phyloP scores from a whole-genome alignment of 2,113 vertebrate genomes.

The Mustelus asterias region DNA sequence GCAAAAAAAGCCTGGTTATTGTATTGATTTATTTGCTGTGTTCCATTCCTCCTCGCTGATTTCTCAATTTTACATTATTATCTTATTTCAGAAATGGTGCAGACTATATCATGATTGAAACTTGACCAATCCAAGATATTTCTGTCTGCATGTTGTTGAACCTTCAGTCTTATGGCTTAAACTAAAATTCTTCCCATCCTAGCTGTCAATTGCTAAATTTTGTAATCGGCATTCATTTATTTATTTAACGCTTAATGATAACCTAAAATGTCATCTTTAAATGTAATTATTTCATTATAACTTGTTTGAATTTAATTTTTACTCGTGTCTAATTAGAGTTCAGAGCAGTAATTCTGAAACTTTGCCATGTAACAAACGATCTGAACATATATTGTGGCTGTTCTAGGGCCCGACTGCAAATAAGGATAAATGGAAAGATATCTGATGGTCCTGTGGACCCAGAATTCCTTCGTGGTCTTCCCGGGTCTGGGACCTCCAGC shows the following conservation, averaged over 20 bases:
- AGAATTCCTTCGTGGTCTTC: not conserved
- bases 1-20: not conserved
- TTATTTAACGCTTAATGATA: not conserved
- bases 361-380: not conserved
- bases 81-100: conserved; percentile 10
- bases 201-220: not conserved
- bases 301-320: not conserved
- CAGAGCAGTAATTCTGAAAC: not conserved
- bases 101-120: not conserved
- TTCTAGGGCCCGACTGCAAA: not conserved
- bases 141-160: not conserved
- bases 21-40: not conserved
- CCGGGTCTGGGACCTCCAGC: not conserved
- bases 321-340: not conserved
- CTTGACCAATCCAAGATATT: not conserved
- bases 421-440: not conserved
- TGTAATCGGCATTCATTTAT: not conserved
- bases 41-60: not conserved
- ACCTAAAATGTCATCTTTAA: not conserved
- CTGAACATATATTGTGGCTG: not conserved
- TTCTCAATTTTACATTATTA: not conserved
- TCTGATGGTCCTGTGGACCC: not conserved
- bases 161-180: not conserved
- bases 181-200: not conserved
- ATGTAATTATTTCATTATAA: not conserved